phyloP scores from a whole-genome alignment of 2,888 invertebrate species.

The Leptopilina myrica region DNA sequence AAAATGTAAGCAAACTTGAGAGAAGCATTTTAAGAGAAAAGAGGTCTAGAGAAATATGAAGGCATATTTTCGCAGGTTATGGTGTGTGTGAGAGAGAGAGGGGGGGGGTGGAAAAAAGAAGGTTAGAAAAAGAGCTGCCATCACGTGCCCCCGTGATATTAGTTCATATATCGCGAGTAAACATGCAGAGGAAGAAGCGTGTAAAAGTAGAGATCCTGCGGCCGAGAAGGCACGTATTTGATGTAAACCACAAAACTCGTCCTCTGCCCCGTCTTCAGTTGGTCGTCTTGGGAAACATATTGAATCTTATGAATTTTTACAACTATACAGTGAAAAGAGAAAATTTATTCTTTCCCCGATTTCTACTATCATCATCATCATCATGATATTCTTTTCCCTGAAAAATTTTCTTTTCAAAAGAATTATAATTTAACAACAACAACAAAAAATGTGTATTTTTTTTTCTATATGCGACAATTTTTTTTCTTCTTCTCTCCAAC shows the following conservation, averaged over 20 bases:
- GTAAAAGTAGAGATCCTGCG: constrained; percentile 55
- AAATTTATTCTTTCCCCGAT: constrained; percentile 72
- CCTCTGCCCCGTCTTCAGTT: constrained; percentile 49
- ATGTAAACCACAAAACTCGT: constrained; percentile 70
- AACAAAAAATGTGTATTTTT: no score
- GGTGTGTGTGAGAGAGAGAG: not conserved
- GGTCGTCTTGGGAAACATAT: constrained; percentile 67
- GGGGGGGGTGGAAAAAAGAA: not conserved
- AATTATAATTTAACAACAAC: no score
- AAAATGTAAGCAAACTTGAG: no score
- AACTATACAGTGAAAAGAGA: constrained; percentile 61
- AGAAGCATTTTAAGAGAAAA: not conserved
- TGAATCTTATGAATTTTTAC: constrained; percentile 75
- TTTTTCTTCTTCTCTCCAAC: constrained; percentile 17
- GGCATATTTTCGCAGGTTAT: constrained; percentile 28
- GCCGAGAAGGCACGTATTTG: constrained; percentile 67
- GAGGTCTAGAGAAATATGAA: constrained; percentile 22
- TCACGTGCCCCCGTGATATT: constrained; percentile 72
- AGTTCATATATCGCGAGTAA: constrained; percentile 71
- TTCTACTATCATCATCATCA: constrained; percentile 48
- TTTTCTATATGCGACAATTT: no score
- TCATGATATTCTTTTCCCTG: not conserved
- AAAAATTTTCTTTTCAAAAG: no score
- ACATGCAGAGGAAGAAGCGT: constrained; percentile 55
- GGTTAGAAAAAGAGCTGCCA: constrained; percentile 55